These are phyloP conservation scores for Anoplolepis gracilipes DNA, from an alignment of 1,140 invertebrate species.

Conservation along the genomic window DNA sequence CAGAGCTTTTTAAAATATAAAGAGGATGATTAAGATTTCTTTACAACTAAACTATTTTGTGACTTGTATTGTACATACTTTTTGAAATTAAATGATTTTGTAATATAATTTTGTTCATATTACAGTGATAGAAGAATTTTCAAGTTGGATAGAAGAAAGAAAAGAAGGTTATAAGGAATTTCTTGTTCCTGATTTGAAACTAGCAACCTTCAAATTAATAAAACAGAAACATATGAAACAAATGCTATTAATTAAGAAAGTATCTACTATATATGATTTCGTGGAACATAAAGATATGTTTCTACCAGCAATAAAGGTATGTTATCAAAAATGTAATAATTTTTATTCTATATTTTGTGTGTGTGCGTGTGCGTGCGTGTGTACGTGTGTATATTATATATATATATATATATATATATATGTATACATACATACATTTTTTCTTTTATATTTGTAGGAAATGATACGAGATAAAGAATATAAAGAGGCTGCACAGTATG, in stretches of 20 bases:
- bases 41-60: not conserved
- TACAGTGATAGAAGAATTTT: constrained; percentile 88
- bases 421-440: not conserved
- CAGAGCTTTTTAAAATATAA: not conserved
- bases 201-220: constrained; percentile 88
- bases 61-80: too few relatives aligned
- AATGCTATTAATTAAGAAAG: constrained; percentile 84
- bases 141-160: constrained; percentile 83
- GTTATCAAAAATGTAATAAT: not conserved
- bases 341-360: constrained; percentile 20
- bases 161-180: constrained; percentile 79
- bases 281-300: constrained; percentile 85
- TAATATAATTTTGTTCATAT: constrained; percentile 33
- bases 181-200: constrained; percentile 86
- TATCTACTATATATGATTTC: constrained; percentile 87
- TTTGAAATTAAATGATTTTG: not conserved
- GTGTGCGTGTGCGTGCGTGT: too few relatives aligned
- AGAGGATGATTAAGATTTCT: not conserved
- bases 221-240: constrained; percentile 85
- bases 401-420: not conserved
- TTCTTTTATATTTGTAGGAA: constrained; percentile 72
- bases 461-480: constrained; percentile 86
- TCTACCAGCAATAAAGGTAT: constrained; percentile 84
- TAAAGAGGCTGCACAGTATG: constrained; percentile 89
- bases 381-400: not conserved